Evolutionary conservation across 2,888 invertebrate species (phyloP), one percentile per base, ranked within the genome.

Genomic region (Didymodactylos carnosus): DNA sequence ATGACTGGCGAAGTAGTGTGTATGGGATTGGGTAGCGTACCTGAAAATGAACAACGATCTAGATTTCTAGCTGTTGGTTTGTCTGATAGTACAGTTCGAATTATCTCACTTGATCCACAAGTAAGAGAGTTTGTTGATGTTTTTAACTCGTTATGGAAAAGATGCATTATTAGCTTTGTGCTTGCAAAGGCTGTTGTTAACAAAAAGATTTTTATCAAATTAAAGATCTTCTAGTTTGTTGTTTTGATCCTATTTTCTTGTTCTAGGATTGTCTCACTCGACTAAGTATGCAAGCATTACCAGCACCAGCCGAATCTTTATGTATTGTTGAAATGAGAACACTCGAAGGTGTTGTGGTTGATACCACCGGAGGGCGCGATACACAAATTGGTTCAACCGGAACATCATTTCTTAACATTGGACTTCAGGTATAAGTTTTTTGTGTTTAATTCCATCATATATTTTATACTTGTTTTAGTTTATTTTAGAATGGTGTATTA

Each of bases 1-100:
- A 89, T 98, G 89, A 91, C 92, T 10, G 90, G 91, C 0, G 97
- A 98, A 83, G 94, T 98, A 0, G 90, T 97, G 78, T 99, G 97
- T 82, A 97, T 98, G 97, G 94, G 94, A 0, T 84, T 98, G 76
- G 95, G 94, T 0, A 91, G 91, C 73, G 94, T 98, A 0, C 92
- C 95, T 0, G 87, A 89, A 3, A 97, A 97, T 8, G 97, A 98
- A 83, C 92, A 93, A 81, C 86, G 95, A 76, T 92, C 92, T 0
- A 89, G 93, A 87, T 97, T 98, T 82, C 86, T 97, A 79, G 94
- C 94, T 76, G 95, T 97, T 40, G 95, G 95, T 3, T 86, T 98
- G 43, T 89, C 91, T 73, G 98, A 99, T 80, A 92, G 92, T 80
- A 97, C 97, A 35, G 98, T 99, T 75, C 87, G 97, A 78, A 93